phyloP scores from a whole-genome alignment of 1,140 invertebrate genomes.

The Andrena cerasifolii region DNA sequence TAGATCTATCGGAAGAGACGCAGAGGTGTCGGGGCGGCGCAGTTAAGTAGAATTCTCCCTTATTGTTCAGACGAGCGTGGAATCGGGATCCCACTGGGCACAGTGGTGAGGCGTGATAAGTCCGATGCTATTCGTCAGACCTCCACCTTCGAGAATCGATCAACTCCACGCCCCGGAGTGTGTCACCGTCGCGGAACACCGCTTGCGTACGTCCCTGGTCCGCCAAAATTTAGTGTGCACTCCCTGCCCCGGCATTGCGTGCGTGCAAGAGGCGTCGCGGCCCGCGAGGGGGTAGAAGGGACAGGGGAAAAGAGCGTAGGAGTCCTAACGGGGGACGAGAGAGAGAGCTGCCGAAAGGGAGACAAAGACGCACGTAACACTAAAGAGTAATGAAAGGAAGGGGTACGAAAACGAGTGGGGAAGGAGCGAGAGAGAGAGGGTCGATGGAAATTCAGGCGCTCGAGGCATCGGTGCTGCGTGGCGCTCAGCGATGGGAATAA shows the following conservation, averaged over 20 bases:
- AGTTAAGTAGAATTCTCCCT: no score
- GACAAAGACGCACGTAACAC: conserved; percentile 14
- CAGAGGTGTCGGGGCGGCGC: no score
- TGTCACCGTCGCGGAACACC: neutral
- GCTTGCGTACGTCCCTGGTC: conserved; percentile 31
- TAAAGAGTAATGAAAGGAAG: conserved; percentile 42
- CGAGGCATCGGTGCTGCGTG: conserved; percentile 60
- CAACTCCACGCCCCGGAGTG: neutral
- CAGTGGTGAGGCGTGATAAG: neutral
- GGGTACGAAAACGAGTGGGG: conserved; percentile 41
- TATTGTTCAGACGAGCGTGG: no score
- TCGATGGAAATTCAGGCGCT: conserved; percentile 54
- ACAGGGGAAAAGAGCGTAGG: conserved; percentile 36
- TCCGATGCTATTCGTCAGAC: neutral
- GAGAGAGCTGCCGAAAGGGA: conserved; percentile 13
- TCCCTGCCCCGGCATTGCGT: conserved; percentile 50
- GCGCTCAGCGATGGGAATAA: conserved; percentile 40
- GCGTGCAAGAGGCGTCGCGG: conserved; percentile 41
- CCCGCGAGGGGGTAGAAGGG: conserved; percentile 4
- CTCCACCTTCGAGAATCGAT: neutral
- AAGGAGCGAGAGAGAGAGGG: conserved; percentile 48
- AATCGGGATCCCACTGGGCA: no score
- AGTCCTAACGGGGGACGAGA: conserved; percentile 31
- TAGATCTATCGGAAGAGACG: no score
- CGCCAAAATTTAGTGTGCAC: conserved; percentile 34